A percentile compares a stretch with the other conserved stretches of the same genome.
Evolutionary conservation across 2,113 vertebrate genomes (phyloP).

Genomic region (Maccullochella peelii): DNA sequence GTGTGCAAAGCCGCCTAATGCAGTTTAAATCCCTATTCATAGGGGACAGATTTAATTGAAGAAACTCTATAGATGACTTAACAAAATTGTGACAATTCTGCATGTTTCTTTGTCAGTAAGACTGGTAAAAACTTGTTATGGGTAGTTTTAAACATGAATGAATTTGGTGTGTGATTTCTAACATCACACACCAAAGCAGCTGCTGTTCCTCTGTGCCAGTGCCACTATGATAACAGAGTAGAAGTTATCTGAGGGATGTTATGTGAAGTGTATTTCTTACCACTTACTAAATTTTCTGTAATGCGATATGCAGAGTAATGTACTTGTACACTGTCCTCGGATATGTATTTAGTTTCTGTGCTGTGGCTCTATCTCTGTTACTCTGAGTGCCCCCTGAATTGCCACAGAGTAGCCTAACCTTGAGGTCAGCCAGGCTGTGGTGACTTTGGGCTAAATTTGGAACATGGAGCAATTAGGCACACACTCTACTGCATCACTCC

Average conservation of each 20-base stretch:
- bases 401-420: conserved; percentile 63
- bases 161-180: neutral
- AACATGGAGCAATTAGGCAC: conserved; percentile 68
- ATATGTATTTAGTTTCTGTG: conserved; percentile 31
- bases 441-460: conserved; percentile 78
- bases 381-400: conserved; percentile 35
- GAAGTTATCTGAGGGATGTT: conserved; percentile 2
- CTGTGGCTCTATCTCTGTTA: conserved; percentile 30
- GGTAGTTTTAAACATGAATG: conserved; percentile 7
- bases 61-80: neutral
- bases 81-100: neutral
- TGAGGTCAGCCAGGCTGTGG: conserved; percentile 69
- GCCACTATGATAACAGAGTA: neutral
- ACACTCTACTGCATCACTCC: conserved; percentile 48
- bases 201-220: neutral
- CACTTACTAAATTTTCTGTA: conserved; percentile 1
- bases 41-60: neutral
- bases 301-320: conserved; percentile 27
- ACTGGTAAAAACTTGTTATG: neutral
- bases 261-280: neutral
- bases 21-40: neutral
- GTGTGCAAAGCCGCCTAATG: neutral
- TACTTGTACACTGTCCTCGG: conserved; percentile 20
- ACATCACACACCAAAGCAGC: conserved; percentile 9
- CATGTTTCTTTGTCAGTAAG: neutral